phyloP scores from a whole-genome alignment of 2,113 vertebrate species.

The Lophotis ruficrista region DNA sequence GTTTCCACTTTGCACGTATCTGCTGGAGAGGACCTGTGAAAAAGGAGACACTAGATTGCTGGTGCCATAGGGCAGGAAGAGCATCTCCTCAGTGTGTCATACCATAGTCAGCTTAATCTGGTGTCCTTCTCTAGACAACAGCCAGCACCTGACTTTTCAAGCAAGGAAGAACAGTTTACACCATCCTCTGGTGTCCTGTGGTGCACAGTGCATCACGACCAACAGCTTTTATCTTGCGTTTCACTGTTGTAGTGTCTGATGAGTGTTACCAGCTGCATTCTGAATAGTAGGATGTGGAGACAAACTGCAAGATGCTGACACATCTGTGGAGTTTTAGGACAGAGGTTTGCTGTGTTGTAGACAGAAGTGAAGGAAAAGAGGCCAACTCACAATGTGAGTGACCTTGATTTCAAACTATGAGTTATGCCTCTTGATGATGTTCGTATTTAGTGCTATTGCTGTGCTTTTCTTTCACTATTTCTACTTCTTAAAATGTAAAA shows the following conservation, averaged over 20 bases:
- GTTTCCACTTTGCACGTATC: background rate
- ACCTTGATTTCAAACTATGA: background rate
- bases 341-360: background rate
- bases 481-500: background rate
- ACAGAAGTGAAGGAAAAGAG: background rate
- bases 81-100: background rate
- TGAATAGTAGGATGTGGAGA: background rate
- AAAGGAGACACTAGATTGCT: background rate
- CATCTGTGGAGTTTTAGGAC: background rate
- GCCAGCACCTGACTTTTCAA: background rate
- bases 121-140: background rate
- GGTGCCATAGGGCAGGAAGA: background rate
- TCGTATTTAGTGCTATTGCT: background rate
- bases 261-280: background rate
- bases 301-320: background rate
- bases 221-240: background rate
- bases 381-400: fast-evolving
- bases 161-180: background rate
- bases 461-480: background rate
- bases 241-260: background rate
- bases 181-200: background rate
- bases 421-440: background rate
- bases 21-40: background rate
- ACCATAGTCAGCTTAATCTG: background rate
- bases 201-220: background rate